Conservation (phyloP, 1,140 invertebrate genomes). For the Solenopsis fugax region DNA sequence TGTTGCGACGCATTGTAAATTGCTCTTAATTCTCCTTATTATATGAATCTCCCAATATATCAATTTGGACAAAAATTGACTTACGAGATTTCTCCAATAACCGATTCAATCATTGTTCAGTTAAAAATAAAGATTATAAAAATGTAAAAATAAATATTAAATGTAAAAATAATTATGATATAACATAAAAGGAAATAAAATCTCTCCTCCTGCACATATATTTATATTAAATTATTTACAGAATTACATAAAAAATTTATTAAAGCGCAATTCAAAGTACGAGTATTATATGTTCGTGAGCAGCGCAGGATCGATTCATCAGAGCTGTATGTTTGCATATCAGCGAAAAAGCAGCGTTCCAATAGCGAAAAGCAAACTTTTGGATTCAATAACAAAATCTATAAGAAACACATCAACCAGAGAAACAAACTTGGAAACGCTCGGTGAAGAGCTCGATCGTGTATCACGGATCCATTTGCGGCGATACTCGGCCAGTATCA, state of each 20-base stretch:
- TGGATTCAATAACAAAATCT: no score
- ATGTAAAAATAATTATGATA: no score
- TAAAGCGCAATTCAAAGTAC: background rate
- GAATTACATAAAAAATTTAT: background rate
- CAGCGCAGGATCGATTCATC: background rate
- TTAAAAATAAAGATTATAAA: background rate
- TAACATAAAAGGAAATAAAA: background rate
- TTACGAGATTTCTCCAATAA: no score
- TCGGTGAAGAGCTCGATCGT: background rate
- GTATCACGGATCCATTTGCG: background rate
- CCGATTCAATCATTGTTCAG: background rate
- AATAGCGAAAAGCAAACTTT: background rate
- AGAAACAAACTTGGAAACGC: slow-evolving; percentile 6
- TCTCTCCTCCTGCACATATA: no score
- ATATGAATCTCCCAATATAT: no score
- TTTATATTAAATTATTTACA: background rate
- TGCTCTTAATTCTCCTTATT: no score
- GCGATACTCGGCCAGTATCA: background rate
- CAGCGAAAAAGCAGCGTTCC: background rate
- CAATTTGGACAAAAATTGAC: no score
- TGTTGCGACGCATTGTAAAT: no score
- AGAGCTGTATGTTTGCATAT: background rate
- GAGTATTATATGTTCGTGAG: background rate
- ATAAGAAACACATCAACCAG: background rate
- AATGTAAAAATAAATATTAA: no score